phyloP scores from a whole-genome alignment of 2,113 vertebrate species.

The Phodopus roborovskii region DNA sequence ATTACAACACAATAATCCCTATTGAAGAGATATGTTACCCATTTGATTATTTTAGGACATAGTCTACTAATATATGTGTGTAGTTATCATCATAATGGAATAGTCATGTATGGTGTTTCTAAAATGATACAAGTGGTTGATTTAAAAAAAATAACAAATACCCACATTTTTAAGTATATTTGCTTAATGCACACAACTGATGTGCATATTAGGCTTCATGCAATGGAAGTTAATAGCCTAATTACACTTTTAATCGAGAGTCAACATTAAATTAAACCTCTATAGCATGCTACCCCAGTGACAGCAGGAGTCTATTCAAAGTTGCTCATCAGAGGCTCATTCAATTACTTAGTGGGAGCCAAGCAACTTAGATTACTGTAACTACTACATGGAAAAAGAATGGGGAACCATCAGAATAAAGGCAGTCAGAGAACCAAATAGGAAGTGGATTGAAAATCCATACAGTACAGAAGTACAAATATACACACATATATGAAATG shows the following conservation, averaged over 20 bases:
- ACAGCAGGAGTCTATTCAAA: conserved; percentile 47
- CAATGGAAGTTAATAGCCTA: not conserved
- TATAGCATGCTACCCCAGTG: conserved; percentile 33
- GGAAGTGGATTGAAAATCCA: not conserved
- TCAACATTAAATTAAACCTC: conserved; percentile 67
- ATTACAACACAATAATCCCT: not conserved
- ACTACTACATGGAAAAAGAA: not conserved
- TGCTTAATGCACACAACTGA: not conserved
- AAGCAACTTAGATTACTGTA: conserved; percentile 9
- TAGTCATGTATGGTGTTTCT: not conserved
- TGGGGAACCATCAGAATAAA: not conserved
- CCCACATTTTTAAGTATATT: conserved; percentile 1
- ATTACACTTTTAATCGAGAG: conserved; percentile 54
- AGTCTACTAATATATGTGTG: not conserved
- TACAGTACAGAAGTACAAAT: too few relatives aligned
- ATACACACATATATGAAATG: not conserved
- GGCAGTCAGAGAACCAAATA: conserved; percentile 15
- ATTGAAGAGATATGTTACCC: not conserved
- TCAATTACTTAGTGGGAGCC: conserved; percentile 53
- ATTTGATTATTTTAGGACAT: not conserved
- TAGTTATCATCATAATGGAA: not conserved
- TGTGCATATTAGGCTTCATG: not conserved
- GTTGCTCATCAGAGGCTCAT: conserved; percentile 57
- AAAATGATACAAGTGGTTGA: not conserved
- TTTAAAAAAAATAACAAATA: not conserved